Evolutionary conservation across 2,797 vertebrate species (phyloP).

Genomic region (Paguma larvata): DNA sequence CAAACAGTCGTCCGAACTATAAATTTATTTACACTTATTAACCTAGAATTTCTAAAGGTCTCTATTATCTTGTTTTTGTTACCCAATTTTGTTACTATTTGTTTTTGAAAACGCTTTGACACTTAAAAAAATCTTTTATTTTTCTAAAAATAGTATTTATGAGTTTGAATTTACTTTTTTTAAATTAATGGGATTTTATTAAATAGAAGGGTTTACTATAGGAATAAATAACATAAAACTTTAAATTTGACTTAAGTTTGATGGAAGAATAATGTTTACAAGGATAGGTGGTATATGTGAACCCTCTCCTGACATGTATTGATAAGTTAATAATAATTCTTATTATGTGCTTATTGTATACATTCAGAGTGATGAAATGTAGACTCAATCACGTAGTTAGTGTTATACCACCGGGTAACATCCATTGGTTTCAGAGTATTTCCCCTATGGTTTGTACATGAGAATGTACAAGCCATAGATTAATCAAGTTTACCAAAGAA

Average conservation of each 20-base stretch:
- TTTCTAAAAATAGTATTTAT: constrained; percentile 56
- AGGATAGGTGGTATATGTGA: neutral
- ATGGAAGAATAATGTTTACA: neutral
- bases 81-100: constrained; percentile 2
- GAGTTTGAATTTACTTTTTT: constrained; percentile 55
- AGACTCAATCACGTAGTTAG: neutral
- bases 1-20: neutral
- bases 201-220: neutral
- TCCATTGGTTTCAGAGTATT: neutral
- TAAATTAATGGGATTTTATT: constrained; percentile 28
- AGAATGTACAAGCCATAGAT: neutral
- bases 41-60: constrained; percentile 43
- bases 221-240: constrained; percentile 56
- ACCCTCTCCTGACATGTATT: neutral
- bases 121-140: constrained; percentile 4
- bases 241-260: constrained; percentile 6
- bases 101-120: constrained; percentile 40
- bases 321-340: constrained; percentile 8
- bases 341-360: neutral
- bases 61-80: constrained; percentile 52
- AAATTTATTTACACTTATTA: constrained; percentile 33
- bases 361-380: constrained; percentile 10
- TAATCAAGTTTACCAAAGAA: constrained; percentile 6
- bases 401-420: neutral
- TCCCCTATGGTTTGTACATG: neutral